phyloP scores from a whole-genome alignment of 92 coral and sea anemone genomes.

The Phymanthus crucifer region DNA sequence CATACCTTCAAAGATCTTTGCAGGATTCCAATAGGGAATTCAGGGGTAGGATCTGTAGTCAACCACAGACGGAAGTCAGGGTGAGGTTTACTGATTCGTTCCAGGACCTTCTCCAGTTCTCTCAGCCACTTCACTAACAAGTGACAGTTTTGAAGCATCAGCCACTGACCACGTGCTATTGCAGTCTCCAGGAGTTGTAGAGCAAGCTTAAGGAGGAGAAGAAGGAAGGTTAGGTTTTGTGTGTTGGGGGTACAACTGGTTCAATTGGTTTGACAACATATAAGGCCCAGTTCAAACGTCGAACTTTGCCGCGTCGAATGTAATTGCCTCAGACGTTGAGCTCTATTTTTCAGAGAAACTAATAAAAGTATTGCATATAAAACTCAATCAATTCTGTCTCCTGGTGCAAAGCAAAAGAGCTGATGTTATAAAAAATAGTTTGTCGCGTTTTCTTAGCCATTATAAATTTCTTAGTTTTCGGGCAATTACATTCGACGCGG shows the following conservation, averaged over 20 bases:
- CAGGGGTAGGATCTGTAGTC: slow-evolving; percentile 99
- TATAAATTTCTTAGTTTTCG: too few relatives aligned
- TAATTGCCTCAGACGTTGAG: too few relatives aligned
- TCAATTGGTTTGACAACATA: too few relatives aligned
- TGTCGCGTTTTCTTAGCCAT: too few relatives aligned
- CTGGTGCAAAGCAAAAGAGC: too few relatives aligned
- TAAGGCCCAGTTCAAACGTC: too few relatives aligned
- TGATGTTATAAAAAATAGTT: too few relatives aligned
- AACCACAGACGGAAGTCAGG: slow-evolving; percentile 99
- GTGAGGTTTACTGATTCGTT: slow-evolving; percentile 95
- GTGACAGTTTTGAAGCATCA: slow-evolving; percentile 99
- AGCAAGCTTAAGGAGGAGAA: slow-evolving; percentile 65
- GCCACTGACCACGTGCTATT: slow-evolving; percentile 98
- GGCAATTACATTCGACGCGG: too few relatives aligned
- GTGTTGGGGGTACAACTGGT: neutral
- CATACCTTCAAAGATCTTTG: slow-evolving; percentile 95
- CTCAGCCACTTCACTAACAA: slow-evolving; percentile 93
- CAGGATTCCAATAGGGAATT: slow-evolving; percentile 95
- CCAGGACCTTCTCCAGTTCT: slow-evolving; percentile 93
- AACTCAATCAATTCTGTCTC: too few relatives aligned
- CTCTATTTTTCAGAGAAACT: too few relatives aligned
- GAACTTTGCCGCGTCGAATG: too few relatives aligned
- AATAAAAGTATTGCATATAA: too few relatives aligned
- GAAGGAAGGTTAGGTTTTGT: neutral
- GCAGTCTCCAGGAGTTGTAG: slow-evolving; percentile 98